Percentiles rank a stretch among this genome's conserved stretches.
These are phyloP conservation scores for Prunella fulvescens DNA, from an alignment of 2,113 vertebrate species.

Conservation along the genomic window DNA sequence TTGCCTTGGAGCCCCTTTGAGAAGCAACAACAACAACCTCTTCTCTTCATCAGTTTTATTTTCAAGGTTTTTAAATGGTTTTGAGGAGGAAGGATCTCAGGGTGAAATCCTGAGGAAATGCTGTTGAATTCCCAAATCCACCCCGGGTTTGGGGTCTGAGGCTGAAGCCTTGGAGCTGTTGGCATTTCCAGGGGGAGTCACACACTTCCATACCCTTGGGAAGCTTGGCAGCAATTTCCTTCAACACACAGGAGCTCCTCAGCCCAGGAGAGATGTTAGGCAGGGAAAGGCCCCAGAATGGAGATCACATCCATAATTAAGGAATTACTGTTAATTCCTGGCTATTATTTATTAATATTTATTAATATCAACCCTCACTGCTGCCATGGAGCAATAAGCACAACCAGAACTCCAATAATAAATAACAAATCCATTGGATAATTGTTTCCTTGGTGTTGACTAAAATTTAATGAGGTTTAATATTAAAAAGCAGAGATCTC, in stretches of 20 bases:
- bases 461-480: background rate
- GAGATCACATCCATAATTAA: background rate
- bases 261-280: background rate
- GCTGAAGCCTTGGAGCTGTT: background rate
- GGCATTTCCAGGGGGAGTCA: background rate
- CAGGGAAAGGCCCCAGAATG: background rate
- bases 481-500: background rate
- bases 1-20: background rate
- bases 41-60: background rate
- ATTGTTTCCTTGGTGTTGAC: background rate
- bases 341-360: background rate
- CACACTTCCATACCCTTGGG: background rate
- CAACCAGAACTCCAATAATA: background rate
- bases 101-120: background rate
- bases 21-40: background rate
- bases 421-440: background rate
- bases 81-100: background rate
- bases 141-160: background rate
- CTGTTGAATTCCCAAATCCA: background rate
- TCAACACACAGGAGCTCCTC: background rate
- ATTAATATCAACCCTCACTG: background rate
- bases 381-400: background rate
- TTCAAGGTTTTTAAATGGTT: background rate
- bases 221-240: background rate
- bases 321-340: background rate